These are phyloP conservation scores for Sipha flava DNA, from an alignment of 1,140 invertebrate genomes.

Conservation along the genomic window DNA sequence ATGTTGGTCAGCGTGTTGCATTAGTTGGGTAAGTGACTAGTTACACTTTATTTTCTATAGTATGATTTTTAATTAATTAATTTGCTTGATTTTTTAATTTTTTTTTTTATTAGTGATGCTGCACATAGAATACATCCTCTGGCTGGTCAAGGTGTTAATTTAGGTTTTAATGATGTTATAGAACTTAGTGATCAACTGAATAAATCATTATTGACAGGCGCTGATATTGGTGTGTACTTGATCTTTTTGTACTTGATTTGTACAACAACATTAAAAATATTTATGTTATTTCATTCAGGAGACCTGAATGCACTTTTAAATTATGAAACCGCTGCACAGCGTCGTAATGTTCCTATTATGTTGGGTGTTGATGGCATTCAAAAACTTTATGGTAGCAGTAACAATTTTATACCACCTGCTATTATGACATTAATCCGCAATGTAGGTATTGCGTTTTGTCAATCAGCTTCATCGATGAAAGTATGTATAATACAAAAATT, in stretches of 20 bases:
- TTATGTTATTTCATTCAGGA: constrained; percentile 42
- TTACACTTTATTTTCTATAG: background rate
- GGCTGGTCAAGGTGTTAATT: constrained; percentile 94
- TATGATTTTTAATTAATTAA: constrained; percentile 7
- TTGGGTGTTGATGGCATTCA: constrained; percentile 79
- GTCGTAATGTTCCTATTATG: constrained; percentile 81
- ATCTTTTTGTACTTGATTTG: constrained; percentile 11
- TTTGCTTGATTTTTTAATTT: constrained; percentile 9
- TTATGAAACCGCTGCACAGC: constrained; percentile 78
- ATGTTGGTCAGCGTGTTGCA: constrained; percentile 64
- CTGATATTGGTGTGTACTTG: constrained; percentile 56
- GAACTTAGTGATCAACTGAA: constrained; percentile 61
- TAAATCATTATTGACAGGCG: constrained; percentile 62
- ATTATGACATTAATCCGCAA: constrained; percentile 41
- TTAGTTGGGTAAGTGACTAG: constrained; percentile 64
- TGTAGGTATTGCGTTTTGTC: background rate
- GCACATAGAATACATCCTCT: constrained; percentile 93
- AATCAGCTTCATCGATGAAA: background rate
- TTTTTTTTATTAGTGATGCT: constrained; percentile 63
- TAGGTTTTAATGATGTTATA: constrained; percentile 88
- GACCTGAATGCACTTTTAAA: constrained; percentile 59
- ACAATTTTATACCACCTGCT: constrained; percentile 57
- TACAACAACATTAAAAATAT: background rate
- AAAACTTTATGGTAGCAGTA: constrained; percentile 58
- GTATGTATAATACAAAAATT: background rate